Evolutionary conservation across 2,888 invertebrate species (phyloP).

Genomic region (Hirtodrosophila cameraria): DNA sequence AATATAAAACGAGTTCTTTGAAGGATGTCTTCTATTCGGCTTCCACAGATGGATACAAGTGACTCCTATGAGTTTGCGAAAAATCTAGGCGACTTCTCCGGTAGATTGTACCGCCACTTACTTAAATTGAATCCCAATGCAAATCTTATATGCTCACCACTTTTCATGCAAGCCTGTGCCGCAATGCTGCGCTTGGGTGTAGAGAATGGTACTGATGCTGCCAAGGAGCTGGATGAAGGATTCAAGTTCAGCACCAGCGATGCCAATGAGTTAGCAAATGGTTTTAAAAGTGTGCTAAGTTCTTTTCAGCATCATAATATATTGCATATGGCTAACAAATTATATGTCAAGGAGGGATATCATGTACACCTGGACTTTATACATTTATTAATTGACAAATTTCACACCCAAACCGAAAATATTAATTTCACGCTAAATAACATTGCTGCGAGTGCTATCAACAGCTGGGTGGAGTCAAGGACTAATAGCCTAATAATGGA

Average conservation of each 20-base stretch:
- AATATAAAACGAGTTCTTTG: too few species aligned
- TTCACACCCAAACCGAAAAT: constrained; percentile 87
- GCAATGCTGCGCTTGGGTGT: constrained; percentile 60
- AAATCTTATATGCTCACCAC: too few species aligned
- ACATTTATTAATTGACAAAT: constrained; percentile 86
- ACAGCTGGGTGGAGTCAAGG: constrained; percentile 90
- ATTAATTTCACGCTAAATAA: constrained; percentile 86
- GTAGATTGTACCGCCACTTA: too few species aligned
- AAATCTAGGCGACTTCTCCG: too few species aligned
- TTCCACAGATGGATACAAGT: too few species aligned
- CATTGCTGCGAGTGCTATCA: constrained; percentile 87
- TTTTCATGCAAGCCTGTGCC: neutral
- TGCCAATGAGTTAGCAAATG: constrained; percentile 21
- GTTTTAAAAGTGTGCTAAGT: constrained; percentile 40
- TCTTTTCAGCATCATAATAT: constrained; percentile 43
- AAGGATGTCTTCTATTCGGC: too few species aligned
- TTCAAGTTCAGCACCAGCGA: constrained; percentile 16
- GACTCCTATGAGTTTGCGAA: too few species aligned
- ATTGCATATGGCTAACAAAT: constrained; percentile 88
- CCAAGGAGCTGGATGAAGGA: constrained; percentile 42
- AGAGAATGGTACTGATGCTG: constrained; percentile 25
- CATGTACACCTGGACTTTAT: constrained; percentile 85
- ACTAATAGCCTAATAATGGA: constrained; percentile 92
- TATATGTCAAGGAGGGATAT: constrained; percentile 87
- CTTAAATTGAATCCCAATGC: too few species aligned